Evolutionary conservation across 2,888 invertebrate genomes (phyloP).

Genomic region (Nymphalis c-album): DNA sequence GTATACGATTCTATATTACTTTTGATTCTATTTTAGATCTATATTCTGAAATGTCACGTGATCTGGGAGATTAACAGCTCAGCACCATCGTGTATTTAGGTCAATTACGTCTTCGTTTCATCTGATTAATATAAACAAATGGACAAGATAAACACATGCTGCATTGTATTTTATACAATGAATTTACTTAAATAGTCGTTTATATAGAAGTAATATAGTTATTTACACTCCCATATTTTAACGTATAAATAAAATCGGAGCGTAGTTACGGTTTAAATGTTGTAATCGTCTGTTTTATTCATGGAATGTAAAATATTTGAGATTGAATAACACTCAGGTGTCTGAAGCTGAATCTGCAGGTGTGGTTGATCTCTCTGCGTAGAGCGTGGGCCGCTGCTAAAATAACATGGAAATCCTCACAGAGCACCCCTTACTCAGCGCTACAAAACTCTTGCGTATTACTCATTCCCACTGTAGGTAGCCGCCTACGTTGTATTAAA

Average conservation of each 20-base stretch:
- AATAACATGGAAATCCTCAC: slow-evolving; percentile 70
- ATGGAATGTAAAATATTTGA: slow-evolving; percentile 52
- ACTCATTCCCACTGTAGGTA: slow-evolving; percentile 71
- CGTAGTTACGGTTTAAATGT: slow-evolving; percentile 17
- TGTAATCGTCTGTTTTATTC: slow-evolving; percentile 16
- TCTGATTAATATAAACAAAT: neutral
- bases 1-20: too few relatives aligned
- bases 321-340: slow-evolving; percentile 75
- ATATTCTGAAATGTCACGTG: neutral
- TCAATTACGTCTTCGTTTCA: slow-evolving; percentile 5
- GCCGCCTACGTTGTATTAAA: slow-evolving; percentile 76
- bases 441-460: slow-evolving; percentile 57
- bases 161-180: neutral
- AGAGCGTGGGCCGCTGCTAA: slow-evolving; percentile 71
- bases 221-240: neutral
- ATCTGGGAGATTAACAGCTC: neutral
- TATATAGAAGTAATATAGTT: neutral
- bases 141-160: slow-evolving; percentile 3
- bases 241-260: slow-evolving; percentile 1
- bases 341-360: slow-evolving; percentile 64
- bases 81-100: neutral
- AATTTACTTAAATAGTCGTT: neutral
- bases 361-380: slow-evolving; percentile 65
- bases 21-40: neutral
- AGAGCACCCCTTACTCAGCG: slow-evolving; percentile 66